A percentile compares a stretch with the other conserved stretches of the same genome.
Conservation (phyloP, 2,888 invertebrate genomes). For the Epinotia bilunana region DNA sequence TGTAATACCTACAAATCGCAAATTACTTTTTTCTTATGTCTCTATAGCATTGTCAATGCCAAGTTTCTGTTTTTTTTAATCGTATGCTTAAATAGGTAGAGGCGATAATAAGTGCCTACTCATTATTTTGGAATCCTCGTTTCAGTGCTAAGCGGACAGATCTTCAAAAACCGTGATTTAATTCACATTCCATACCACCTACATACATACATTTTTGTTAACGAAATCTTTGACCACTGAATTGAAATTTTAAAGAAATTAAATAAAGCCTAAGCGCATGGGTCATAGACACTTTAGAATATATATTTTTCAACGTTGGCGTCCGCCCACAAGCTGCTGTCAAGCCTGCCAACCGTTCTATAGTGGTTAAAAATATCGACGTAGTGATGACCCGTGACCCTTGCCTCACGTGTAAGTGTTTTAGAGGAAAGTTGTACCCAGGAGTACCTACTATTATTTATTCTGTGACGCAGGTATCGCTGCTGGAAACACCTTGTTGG, state of each 20-base stretch:
- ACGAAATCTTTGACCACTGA: conserved; percentile 20
- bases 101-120: not conserved
- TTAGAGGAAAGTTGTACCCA: conserved; percentile 21
- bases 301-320: conserved; percentile 45
- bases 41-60: not conserved
- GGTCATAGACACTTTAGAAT: conserved; percentile 13
- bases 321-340: conserved; percentile 55
- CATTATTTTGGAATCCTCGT: not conserved
- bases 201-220: conserved; percentile 12
- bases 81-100: not conserved
- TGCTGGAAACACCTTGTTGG: not conserved
- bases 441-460: not conserved
- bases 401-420: conserved; percentile 47
- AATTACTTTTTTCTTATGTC: conserved; percentile 4
- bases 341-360: conserved; percentile 59
- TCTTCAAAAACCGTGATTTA: conserved; percentile 7
- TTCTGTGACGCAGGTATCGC: too few species aligned
- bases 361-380: conserved; percentile 58
- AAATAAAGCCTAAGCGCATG: conserved; percentile 15
- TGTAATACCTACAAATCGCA: conserved; percentile 18
- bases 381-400: conserved; percentile 55
- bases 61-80: not conserved
- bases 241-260: conserved; percentile 30
- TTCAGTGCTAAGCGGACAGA: not conserved
- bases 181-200: conserved; percentile 19